Evolutionary conservation across 2,888 invertebrate genomes (phyloP), one percentile per base, ranked within the genome.

Genomic region (Eupithecia inturbata): DNA sequence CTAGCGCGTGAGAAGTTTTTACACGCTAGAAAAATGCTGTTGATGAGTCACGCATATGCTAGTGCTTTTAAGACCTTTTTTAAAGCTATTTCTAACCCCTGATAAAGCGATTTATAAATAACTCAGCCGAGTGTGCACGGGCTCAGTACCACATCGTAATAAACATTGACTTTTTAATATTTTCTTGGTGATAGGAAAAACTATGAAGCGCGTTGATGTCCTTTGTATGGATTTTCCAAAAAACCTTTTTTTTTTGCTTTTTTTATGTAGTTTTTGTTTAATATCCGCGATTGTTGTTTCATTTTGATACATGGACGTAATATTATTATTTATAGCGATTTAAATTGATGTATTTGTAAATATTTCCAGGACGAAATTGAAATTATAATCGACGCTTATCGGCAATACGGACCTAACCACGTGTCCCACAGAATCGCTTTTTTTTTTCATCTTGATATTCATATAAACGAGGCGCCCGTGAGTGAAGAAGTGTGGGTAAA

Each of bases 1-100:
- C 79, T 80, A 83, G 83, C 74, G 76, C 85, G 84, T 89, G 89
- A 88, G 88, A 89, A 89, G 14, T 57, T 26, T 14, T 26, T 57
- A 57, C 80, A 82, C 85, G 87, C 83, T 79, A 81, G 80, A 81
- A 85, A 88, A 88, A 86, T 84, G 70, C 70, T 78, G 78, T 82
- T 12, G 28, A 82, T 90, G 90, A 89, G 82, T 87, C 87, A 88
- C 82, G 80, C 53, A 53, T 22, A 53, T 53, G 6, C 19, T 45
- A 10, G 49, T 53, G n/a, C 57, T 57, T 57, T 57, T 26, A 12
- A 57, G 22, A 57, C 12, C 26, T 57, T 57, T 57, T 57, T 53
- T 22, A 22, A 41, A 57, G 57, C 57, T 22, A 26, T 57, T 12
- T 57, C 26, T 57, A 57, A 57, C 14, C 4, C 22, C 14, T 57